Percentiles rank a stretch among this genome's conserved stretches.
These are phyloP conservation scores for Bubo scandiacus DNA, from an alignment of 2,113 vertebrate species.

Conservation along the genomic window DNA sequence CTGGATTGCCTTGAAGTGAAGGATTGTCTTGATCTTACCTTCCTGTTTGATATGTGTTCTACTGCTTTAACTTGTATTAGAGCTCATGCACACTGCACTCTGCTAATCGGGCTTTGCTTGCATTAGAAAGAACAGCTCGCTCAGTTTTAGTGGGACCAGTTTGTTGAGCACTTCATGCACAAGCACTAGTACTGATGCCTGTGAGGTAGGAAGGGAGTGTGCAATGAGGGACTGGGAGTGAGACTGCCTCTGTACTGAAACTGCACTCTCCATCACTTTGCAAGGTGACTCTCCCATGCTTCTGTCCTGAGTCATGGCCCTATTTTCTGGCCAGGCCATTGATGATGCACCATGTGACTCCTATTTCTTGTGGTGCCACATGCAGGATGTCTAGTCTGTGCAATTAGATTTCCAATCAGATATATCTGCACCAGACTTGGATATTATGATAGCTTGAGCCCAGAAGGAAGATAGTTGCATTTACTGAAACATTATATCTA, in stretches of 20 bases:
- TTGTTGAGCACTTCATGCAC: neutral
- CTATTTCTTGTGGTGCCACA: neutral
- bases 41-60: neutral
- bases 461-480: neutral
- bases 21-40: neutral
- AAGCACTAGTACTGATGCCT: neutral
- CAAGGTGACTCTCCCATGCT: rapidly evolving
- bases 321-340: neutral
- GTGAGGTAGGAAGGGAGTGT: neutral
- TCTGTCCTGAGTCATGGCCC: rapidly evolving
- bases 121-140: rapidly evolving
- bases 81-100: rapidly evolving
- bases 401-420: neutral
- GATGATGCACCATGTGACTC: neutral
- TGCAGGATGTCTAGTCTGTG: neutral
- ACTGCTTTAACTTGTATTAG: neutral
- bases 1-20: neutral
- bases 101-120: rapidly evolving
- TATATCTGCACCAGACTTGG: neutral
- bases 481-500: neutral
- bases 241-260: neutral
- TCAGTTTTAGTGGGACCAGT: neutral
- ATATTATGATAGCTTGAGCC: neutral
- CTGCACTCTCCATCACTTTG: rapidly evolving
- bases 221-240: neutral